phyloP scores from a whole-genome alignment of 2,888 invertebrate species.

The Hemithea aestivaria region DNA sequence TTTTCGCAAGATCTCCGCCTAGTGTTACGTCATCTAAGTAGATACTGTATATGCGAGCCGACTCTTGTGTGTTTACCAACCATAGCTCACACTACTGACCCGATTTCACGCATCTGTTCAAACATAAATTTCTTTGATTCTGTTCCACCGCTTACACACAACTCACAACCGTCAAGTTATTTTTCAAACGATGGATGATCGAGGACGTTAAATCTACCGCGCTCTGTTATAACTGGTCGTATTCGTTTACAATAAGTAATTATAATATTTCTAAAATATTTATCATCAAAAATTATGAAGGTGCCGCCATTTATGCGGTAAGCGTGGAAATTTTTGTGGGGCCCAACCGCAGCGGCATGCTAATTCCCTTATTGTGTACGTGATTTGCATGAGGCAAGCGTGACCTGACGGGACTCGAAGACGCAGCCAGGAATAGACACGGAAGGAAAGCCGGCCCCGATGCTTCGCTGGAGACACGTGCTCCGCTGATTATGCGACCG shows the following conservation, averaged over 20 bases:
- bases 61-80: conserved; percentile 57
- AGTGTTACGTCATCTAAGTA: conserved; percentile 55
- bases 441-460: conserved; percentile 70
- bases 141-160: conserved; percentile 30
- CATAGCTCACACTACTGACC: conserved; percentile 68
- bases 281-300: conserved; percentile 30
- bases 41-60: conserved; percentile 59
- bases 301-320: conserved; percentile 29
- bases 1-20: conserved; percentile 60
- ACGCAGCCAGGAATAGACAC: conserved; percentile 62
- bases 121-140: conserved; percentile 54
- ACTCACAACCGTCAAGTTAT: conserved; percentile 28
- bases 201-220: conserved; percentile 18
- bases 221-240: conserved; percentile 19
- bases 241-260: no score
- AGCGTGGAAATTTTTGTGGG: conserved; percentile 41
- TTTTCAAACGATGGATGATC: conserved; percentile 28
- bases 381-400: conserved; percentile 64
- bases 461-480: conserved; percentile 61
- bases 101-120: conserved; percentile 60
- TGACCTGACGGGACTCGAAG: conserved; percentile 59
- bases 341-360: conserved; percentile 45
- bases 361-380: conserved; percentile 62
- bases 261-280: conserved; percentile 31
- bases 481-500: conserved; percentile 42